Evolutionary conservation across 2,113 vertebrate genomes (phyloP).

Genomic region (Amia ocellicauda): DNA sequence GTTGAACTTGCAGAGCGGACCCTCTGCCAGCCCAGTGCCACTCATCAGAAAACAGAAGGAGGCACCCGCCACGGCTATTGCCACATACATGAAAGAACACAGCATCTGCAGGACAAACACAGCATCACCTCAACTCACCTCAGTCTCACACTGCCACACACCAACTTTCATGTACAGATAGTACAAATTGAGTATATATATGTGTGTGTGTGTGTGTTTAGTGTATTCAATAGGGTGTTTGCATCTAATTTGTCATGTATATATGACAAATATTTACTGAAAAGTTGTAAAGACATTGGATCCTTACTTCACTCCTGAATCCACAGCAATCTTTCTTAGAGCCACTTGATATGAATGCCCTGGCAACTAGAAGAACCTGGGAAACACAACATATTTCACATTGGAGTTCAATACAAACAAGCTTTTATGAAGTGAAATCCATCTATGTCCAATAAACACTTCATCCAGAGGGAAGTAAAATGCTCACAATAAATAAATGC

Average conservation of each 20-base stretch:
- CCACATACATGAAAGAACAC: conserved; percentile 42
- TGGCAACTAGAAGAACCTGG: conserved; percentile 54
- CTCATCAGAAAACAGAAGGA: conserved; percentile 47
- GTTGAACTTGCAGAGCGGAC: conserved; percentile 59
- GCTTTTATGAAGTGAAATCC: too few species aligned
- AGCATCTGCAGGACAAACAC: conserved; percentile 48
- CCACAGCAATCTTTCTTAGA: conserved; percentile 52
- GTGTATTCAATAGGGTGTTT: too few species aligned
- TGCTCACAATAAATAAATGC: too few species aligned
- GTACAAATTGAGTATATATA: too few species aligned
- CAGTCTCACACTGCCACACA: too few species aligned
- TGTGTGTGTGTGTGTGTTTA: too few species aligned
- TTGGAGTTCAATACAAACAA: too few species aligned
- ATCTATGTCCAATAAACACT: too few species aligned
- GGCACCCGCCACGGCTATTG: conserved; percentile 40
- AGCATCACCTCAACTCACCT: conserved; percentile 41
- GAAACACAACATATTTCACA: conserved; percentile 12
- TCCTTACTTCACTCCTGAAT: conserved; percentile 36
- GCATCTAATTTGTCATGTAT: neutral
- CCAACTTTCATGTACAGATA: too few species aligned
- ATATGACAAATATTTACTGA: too few species aligned
- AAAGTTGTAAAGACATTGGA: too few species aligned
- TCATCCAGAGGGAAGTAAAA: too few species aligned
- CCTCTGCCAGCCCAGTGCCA: conserved; percentile 41
- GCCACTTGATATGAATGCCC: conserved; percentile 40